Evolutionary conservation across 2,113 vertebrate species (phyloP), one percentile per base, ranked within the genome.

Genomic region (Daphoenositta chrysoptera): DNA sequence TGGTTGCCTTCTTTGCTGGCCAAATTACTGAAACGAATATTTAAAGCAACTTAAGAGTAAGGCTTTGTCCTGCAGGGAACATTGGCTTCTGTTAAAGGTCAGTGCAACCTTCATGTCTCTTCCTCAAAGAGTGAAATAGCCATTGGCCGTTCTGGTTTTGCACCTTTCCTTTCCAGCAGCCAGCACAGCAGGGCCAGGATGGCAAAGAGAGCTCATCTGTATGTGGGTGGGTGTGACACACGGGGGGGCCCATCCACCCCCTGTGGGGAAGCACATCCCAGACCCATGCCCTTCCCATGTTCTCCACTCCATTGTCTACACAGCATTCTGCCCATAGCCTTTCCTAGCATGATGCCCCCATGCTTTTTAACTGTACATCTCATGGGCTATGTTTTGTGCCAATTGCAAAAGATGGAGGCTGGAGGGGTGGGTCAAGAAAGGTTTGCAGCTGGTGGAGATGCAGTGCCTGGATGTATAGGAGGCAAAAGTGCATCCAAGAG

Each of bases 321-420:
- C 23, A 78, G 15, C 13, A 28, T 31, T 89, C 47, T 54, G 15
- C 22, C 22, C 0, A 0, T 23, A 48, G 0, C 2, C 22, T 57
- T 72, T 57, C 37, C n/a, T 33, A 69, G 23, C 28, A 51, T 7
- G 8, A 63, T 21, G 12, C 30, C 33, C 60, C 24, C 3, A 1
- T 45, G 37, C 4, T n/a, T 85, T 71, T 40, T 61, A 71, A 37
- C 20, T 48, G 8, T 15, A 17, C n/a, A 33, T 68, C 14, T 93
- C 40, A 37, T 9, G 53, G n/a, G 7, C 11, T 56, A 4, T 9
- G 5, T 66, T 61, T 82, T 47, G 15, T 57, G 54, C 20, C 17
- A 50, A 22, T 40, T 3, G 0, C 19, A 39, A 33, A 56, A 64
- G 10, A 50, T 0, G 1, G 54, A 75, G 47, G 15, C 4, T 64